Percentiles rank a stretch among this genome's conserved stretches.
phyloP scores from a whole-genome alignment of 2,888 invertebrate genomes.

The Sinohyriopsis cumingii region DNA sequence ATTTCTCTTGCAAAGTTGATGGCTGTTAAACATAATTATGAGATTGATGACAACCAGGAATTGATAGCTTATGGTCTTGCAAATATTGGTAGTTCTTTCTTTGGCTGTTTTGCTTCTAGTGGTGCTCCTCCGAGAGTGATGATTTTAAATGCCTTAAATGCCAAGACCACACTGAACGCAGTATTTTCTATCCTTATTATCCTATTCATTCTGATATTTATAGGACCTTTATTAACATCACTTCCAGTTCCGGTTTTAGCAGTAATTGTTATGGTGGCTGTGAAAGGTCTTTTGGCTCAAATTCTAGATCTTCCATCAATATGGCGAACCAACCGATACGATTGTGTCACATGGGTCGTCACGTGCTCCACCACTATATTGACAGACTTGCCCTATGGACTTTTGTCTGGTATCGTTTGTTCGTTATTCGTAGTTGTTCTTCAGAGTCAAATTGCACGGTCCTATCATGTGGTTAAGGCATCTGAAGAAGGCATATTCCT shows the following conservation, averaged over 20 bases:
- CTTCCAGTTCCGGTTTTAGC: conserved; percentile 69
- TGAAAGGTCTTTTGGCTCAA: conserved; percentile 76
- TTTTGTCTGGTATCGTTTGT: conserved; percentile 53
- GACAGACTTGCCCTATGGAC: conserved; percentile 58
- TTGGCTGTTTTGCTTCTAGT: conserved; percentile 70
- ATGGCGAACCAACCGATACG: conserved; percentile 83
- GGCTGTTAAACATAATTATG: conserved; percentile 67
- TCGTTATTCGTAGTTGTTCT: conserved; percentile 50
- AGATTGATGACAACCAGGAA: conserved; percentile 69
- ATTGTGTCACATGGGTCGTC: conserved; percentile 76
- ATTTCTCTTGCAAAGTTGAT: conserved; percentile 69
- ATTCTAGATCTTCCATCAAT: conserved; percentile 79
- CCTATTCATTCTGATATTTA: conserved; percentile 56
- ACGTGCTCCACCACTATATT: conserved; percentile 52
- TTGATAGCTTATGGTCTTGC: conserved; percentile 70
- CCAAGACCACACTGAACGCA: conserved; percentile 56
- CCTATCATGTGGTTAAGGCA: not conserved
- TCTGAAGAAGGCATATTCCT: too few relatives aligned
- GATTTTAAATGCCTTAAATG: conserved; percentile 59
- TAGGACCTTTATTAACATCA: conserved; percentile 61
- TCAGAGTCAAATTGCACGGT: conserved; percentile 39
- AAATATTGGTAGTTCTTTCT: conserved; percentile 68
- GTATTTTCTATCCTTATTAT: conserved; percentile 59
- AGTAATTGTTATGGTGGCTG: conserved; percentile 72
- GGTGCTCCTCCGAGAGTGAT: conserved; percentile 64